A percentile compares a stretch with the other conserved stretches of the same genome.
phyloP scores from a whole-genome alignment of 2,797 vertebrate species.

The Rhinophrynus dorsalis region DNA sequence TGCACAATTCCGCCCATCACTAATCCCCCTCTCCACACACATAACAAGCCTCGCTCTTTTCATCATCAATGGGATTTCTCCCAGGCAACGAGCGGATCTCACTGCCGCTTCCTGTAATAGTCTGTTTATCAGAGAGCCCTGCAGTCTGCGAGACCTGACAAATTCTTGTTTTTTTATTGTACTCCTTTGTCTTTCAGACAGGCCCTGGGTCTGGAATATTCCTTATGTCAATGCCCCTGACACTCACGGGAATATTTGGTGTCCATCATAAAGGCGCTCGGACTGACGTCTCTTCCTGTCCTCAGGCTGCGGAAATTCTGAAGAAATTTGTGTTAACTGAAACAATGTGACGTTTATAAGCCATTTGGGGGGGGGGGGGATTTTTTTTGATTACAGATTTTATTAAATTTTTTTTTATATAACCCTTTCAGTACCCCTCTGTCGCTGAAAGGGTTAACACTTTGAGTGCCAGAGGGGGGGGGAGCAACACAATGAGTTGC shows the following conservation, averaged over 20 bases:
- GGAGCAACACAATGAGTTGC: too few relatives aligned
- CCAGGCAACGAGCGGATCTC: conserved; percentile 5
- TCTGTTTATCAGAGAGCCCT: background rate
- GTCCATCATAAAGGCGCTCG: conserved; percentile 74
- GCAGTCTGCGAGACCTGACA: background rate
- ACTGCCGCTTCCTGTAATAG: background rate
- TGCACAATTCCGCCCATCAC: background rate
- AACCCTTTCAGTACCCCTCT: too few relatives aligned
- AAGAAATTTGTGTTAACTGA: too few relatives aligned
- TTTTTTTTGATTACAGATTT: too few relatives aligned
- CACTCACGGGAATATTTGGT: conserved; percentile 93
- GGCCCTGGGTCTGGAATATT: conserved; percentile 97
- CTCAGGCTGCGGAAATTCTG: too few relatives aligned
- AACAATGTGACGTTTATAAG: too few relatives aligned
- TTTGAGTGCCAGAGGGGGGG: too few relatives aligned
- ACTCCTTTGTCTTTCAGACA: conserved; percentile 73
- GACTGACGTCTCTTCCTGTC: background rate
- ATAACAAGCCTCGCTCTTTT: background rate
- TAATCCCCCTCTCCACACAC: background rate
- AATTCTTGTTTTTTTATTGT: background rate
- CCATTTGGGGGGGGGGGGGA: too few relatives aligned
- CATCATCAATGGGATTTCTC: background rate
- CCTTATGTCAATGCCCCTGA: conserved; percentile 86
- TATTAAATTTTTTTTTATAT: too few relatives aligned
- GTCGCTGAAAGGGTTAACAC: too few relatives aligned